Conservation (phyloP, 2,797 vertebrate species). For the Channallabes apus region DNA sequence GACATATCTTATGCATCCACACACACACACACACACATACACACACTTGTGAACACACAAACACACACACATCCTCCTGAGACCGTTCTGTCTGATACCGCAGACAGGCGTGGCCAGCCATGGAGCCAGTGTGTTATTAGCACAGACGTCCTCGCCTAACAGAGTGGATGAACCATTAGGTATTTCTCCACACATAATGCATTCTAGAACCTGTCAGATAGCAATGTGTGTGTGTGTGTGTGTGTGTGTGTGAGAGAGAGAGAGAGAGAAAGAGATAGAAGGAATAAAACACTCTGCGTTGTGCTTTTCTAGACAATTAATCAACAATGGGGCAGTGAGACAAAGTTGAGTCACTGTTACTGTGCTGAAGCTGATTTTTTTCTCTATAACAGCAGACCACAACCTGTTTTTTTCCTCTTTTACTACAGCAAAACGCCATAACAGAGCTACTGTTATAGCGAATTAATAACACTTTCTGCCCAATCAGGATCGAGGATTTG, state of each 20-base stretch:
- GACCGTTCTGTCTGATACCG: slow-evolving; percentile 34
- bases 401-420: not conserved
- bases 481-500: not conserved
- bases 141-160: slow-evolving; percentile 36
- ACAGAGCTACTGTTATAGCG: not conserved
- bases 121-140: slow-evolving; percentile 51
- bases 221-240: not conserved
- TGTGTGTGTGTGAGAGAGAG: not conserved
- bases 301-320: not conserved
- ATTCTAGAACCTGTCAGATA: not conserved
- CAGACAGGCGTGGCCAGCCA: slow-evolving; percentile 40
- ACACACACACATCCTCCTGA: slow-evolving; percentile 35
- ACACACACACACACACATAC: slow-evolving; percentile 7
- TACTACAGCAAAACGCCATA: not conserved
- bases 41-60: not conserved
- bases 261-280: not conserved
- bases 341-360: not conserved
- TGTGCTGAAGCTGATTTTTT: not conserved
- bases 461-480: not conserved
- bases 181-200: not conserved
- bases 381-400: not conserved
- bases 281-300: not conserved
- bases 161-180: slow-evolving; percentile 40
- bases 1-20: not conserved
- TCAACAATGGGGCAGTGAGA: not conserved